Conservation (phyloP, 2,888 invertebrate genomes). For the Podabrus alpinus region DNA sequence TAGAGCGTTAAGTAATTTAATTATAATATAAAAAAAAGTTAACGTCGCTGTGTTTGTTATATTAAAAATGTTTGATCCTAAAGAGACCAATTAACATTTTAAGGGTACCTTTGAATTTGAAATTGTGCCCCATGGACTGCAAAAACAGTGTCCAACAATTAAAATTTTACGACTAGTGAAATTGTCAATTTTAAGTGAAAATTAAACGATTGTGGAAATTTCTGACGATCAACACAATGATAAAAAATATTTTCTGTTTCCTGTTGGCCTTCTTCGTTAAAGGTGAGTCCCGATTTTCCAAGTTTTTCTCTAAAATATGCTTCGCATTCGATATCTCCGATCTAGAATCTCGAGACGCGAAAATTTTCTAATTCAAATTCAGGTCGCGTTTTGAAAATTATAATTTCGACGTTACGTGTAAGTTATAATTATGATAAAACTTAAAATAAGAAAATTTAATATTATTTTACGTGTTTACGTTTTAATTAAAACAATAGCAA, state of each 20-base stretch:
- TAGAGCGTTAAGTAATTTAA: background rate
- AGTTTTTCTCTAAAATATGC: background rate
- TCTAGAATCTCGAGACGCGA: background rate
- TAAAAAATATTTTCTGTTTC: background rate
- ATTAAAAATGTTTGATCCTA: conserved; percentile 1
- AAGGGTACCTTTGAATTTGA: conserved; percentile 14
- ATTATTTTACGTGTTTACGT: conserved; percentile 3
- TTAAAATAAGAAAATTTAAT: conserved; percentile 1
- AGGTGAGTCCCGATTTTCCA: background rate
- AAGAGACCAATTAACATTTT: conserved; percentile 10
- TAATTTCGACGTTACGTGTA: background rate
- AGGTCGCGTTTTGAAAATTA: background rate
- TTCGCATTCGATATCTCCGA: background rate
- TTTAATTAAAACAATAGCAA: background rate
- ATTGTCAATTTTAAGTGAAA: conserved; percentile 13
- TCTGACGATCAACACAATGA: background rate
- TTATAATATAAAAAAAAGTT: background rate
- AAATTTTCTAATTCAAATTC: background rate
- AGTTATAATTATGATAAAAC: conserved; percentile 1
- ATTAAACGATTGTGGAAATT: conserved; percentile 13
- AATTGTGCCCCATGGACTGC: conserved; percentile 15
- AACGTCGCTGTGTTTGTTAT: background rate
- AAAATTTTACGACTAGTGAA: conserved; percentile 23
- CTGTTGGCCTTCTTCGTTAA: background rate
- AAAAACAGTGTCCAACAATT: conserved; percentile 15